Evolutionary conservation across 2,888 invertebrate genomes (phyloP).

Genomic region (Drosophila buzzatii): DNA sequence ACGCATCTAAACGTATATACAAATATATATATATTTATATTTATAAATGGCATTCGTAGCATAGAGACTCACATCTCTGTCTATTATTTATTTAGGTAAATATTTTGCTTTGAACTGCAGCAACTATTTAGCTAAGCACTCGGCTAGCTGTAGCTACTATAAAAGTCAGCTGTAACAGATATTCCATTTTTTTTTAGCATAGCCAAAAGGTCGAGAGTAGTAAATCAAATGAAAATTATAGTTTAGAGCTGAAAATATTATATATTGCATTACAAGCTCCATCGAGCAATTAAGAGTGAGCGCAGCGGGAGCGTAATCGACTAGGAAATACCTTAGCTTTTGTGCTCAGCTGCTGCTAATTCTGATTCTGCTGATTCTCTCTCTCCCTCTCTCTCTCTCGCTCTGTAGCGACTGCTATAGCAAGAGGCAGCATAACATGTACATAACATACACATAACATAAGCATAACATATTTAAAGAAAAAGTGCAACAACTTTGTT

Average conservation of each 20-base stretch:
- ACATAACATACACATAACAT: no score
- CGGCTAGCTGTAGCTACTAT: slow-evolving; percentile 1
- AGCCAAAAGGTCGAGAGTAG: background rate
- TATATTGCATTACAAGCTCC: background rate
- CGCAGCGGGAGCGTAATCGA: no score
- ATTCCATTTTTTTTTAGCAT: background rate
- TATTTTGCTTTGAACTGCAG: slow-evolving; percentile 21
- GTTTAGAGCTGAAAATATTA: background rate
- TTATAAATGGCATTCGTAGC: slow-evolving; percentile 20
- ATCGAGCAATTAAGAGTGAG: background rate
- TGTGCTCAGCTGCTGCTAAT: no score
- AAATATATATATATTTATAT: no score
- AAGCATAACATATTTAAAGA: no score
- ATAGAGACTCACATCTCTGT: slow-evolving; percentile 6
- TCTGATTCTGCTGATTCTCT: no score
- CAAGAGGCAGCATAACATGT: no score
- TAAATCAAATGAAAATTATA: slow-evolving; percentile 9
- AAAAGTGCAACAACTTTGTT: no score
- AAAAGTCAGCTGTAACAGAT: background rate
- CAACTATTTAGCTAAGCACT: slow-evolving; percentile 26
- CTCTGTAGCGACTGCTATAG: no score
- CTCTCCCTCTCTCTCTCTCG: no score
- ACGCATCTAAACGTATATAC: background rate
- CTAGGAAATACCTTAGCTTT: background rate
- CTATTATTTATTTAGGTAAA: slow-evolving; percentile 38